Evolutionary conservation across 2,888 invertebrate genomes (phyloP).

Genomic region (Zeuzera pyrina): DNA sequence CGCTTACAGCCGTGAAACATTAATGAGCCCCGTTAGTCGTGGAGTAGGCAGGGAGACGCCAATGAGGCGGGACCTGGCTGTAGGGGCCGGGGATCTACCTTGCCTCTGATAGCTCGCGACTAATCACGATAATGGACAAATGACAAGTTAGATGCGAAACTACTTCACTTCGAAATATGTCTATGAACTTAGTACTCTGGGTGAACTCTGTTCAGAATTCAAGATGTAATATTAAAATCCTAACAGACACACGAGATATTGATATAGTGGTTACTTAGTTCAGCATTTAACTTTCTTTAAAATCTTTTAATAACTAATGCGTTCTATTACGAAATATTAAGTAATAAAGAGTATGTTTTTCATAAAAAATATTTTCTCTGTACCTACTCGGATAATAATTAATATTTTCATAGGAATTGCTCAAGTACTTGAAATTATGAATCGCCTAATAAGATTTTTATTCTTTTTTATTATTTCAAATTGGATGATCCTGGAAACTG

Average conservation of each 20-base stretch:
- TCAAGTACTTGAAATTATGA: no score
- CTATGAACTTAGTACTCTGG: constrained; percentile 26
- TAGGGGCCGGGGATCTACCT: constrained; percentile 8
- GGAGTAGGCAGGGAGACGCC: constrained; percentile 20
- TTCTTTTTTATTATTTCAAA: no score
- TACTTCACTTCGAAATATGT: constrained; percentile 22
- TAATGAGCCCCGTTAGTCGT: constrained; percentile 47
- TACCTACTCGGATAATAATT: no score
- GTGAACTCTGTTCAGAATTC: constrained; percentile 9
- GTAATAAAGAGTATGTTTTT: no score
- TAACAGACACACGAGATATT: constrained; percentile 21
- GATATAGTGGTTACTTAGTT: constrained; percentile 17
- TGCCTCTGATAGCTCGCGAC: constrained; percentile 20
- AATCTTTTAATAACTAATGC: no score
- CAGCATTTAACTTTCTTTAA: no score
- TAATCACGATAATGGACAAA: constrained; percentile 63
- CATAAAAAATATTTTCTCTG: no score
- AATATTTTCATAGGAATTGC: no score
- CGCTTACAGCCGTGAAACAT: constrained; percentile 57
- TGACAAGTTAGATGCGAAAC: constrained; percentile 46
- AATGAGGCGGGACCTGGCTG: constrained; percentile 12
- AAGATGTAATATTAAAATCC: constrained; percentile 29
- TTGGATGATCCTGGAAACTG: no score
- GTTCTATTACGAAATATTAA: no score
- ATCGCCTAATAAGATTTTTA: no score